Base-by-base conservation (phyloP, 2,888 invertebrate species). In the Congeria kusceri region DNA sequence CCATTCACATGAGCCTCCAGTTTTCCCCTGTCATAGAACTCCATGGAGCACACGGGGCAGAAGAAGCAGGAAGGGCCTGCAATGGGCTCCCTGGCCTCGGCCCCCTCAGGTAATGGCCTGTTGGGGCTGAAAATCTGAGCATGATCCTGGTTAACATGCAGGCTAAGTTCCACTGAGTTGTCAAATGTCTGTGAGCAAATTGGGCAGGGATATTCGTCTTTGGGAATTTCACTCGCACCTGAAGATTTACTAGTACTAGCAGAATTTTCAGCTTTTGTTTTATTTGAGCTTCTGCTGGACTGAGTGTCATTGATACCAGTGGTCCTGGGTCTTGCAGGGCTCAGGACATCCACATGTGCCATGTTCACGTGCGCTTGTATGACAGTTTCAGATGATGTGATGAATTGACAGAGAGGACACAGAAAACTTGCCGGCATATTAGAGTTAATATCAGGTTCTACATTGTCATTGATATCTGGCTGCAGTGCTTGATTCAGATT, bases 121-220 rank as follows among this genome's bases (percentile, higher is more conserved):
- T 92, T 94, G 94, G 96, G 96, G 92, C 96, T 96, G 71, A 96
- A 94, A 86, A 97, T 96, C 94, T 97, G 97, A 89, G 95, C 95
- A 92, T 97, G 97, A 89, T 96, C 97, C 73, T 96, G 96, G 94
- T 97, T 97, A 0, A 97, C 97, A 91, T 97, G 97, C 64, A 97
- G 94, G 93, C 97, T 97, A 65, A 97, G 95, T 92, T 97, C 96
- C 1, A 96, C 95, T 46, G 88, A 87, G 28, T 89, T 87, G 56
- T 87, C 83, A n/a, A 96, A 95, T 86, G 96, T 96, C 61, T 95
- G 95, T 91, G 96, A 95, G 93, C 97, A 97, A 58, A 97, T 95
- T 0, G 97, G 97, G 91, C 97, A 97, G 83, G 96, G 95, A 87
- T 95, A 96, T 13, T 94, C 93, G 53, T 80, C 77, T 47, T 44